Percentiles rank a stretch among this genome's conserved stretches.
Conservation (phyloP, 2,888 invertebrate genomes). For the Pterostichus madidus region DNA sequence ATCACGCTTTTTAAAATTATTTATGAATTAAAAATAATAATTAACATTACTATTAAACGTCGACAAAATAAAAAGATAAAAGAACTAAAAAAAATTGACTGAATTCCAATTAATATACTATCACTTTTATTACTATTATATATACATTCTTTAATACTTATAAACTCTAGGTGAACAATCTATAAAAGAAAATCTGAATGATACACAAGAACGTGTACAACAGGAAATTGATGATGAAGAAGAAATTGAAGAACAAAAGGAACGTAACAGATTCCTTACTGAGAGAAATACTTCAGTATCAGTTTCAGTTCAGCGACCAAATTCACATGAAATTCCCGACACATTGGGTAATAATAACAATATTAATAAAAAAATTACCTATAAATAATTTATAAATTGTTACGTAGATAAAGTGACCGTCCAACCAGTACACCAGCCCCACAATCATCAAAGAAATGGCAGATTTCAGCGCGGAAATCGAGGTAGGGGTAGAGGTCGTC, state of each 20-base stretch:
- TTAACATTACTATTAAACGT: no score
- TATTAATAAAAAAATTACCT: background rate
- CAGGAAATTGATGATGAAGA: slow-evolving; percentile 57
- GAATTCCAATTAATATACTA: no score
- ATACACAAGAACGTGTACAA: background rate
- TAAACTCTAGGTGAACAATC: slow-evolving; percentile 20
- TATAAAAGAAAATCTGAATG: slow-evolving; percentile 16
- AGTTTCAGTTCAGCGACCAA: slow-evolving; percentile 61
- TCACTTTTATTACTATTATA: no score
- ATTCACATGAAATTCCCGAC: slow-evolving; percentile 68
- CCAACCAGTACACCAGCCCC: slow-evolving; percentile 1
- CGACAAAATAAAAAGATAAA: no score
- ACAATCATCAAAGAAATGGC: slow-evolving; percentile 42
- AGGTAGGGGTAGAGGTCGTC: slow-evolving; percentile 59
- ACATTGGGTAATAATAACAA: slow-evolving; percentile 66
- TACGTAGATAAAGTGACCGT: slow-evolving; percentile 57
- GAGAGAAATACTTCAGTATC: slow-evolving; percentile 68
- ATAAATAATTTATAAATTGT: slow-evolving; percentile 21
- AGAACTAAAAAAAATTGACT: no score
- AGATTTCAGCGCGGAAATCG: slow-evolving; percentile 49
- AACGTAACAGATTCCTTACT: slow-evolving; percentile 70
- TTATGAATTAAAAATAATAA: background rate
- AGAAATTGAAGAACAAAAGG: slow-evolving; percentile 61
- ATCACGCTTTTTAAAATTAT: background rate
- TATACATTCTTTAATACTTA: background rate